Evolutionary conservation across 2,888 invertebrate genomes (phyloP).

Genomic region (Ophioninae sp.): DNA sequence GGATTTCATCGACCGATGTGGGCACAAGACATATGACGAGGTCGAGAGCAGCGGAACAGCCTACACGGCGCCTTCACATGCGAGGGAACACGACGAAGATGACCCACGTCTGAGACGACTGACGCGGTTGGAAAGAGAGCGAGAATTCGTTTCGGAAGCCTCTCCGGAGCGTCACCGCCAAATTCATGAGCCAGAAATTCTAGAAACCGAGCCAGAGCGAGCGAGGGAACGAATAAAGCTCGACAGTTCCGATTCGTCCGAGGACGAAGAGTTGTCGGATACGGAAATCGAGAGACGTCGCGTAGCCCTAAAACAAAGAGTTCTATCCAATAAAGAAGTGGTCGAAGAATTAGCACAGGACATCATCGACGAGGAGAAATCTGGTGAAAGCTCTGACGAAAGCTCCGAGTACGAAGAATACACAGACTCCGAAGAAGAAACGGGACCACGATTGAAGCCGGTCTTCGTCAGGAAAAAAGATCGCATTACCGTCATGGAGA

Average conservation of each 20-base stretch:
- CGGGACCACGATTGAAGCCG: slow-evolving; percentile 95
- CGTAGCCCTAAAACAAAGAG: slow-evolving; percentile 85
- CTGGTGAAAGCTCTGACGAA: slow-evolving; percentile 83
- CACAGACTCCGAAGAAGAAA: slow-evolving; percentile 94
- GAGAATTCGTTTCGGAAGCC: slow-evolving; percentile 81
- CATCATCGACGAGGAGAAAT: slow-evolving; percentile 85
- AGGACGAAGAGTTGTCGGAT: slow-evolving; percentile 92
- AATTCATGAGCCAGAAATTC: slow-evolving; percentile 87
- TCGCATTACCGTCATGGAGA: slow-evolving; percentile 96
- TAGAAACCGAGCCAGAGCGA: slow-evolving; percentile 85
- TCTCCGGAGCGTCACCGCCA: slow-evolving; percentile 84
- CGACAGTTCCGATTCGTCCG: slow-evolving; percentile 78
- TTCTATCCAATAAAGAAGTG: slow-evolving; percentile 85
- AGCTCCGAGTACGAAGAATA: slow-evolving; percentile 93
- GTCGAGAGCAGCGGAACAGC: slow-evolving; percentile 68
- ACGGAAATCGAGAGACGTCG: slow-evolving; percentile 92
- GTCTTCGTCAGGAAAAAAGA: slow-evolving; percentile 97
- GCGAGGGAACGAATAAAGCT: slow-evolving; percentile 81
- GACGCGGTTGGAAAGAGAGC: slow-evolving; percentile 79
- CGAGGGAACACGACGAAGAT: slow-evolving; percentile 83
- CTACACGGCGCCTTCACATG: slow-evolving; percentile 77
- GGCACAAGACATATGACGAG: slow-evolving; percentile 78
- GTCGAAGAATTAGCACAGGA: slow-evolving; percentile 87
- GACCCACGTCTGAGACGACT: slow-evolving; percentile 92
- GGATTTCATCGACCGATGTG: slow-evolving; percentile 88